Evolutionary conservation across 2,113 vertebrate species (phyloP), one percentile per base, ranked within the genome.

Genomic region (Crotalus tigris): DNA sequence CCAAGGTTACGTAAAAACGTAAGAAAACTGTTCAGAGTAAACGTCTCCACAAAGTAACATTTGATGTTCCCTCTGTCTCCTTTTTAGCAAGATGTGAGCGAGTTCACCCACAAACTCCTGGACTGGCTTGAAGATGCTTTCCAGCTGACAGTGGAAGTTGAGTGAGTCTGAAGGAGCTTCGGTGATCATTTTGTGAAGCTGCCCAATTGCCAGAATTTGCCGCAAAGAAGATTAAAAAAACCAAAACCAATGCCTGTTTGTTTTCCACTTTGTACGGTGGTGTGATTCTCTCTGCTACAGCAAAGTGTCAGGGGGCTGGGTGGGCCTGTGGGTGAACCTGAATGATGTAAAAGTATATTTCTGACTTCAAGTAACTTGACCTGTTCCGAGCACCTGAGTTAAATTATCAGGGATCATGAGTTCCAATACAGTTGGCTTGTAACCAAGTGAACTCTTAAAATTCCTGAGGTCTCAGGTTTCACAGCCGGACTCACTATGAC

Each of bases 81-180:
- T 94, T 96, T 96, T 7, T 87, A 98, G 97, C 97, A 99, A 99
- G 99, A 99, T 93, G 99, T 99, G 95, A 99, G 99, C 95, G 99
- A 99, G 94, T 99, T 99, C 95, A 99, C 99, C 0, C 99, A 99
- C 97, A 99, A 99, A 92, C 98, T 99, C 9, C 98, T 99, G 91
- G 99, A 99, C 95, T 99, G 99, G 99, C 97, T 99, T 5, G 99
- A 99, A 93, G 99, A 99, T 0, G 98, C 99, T 0, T 99, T 99
- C 97, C 99, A 99, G 96, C 97, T 99, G 11, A 96, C 98, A n/a
- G 98, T 99, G 88, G 98, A 97, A n/a, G 97, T 96, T 96, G 98
- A 97, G 99, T 99, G 97, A 98, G 99, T 98, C 1, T 85, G 44
- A 39, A 53, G 46, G 93, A 91, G 53, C 26, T 92, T 85, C 0